These are phyloP conservation scores for Leptonema lineaticorne DNA, from an alignment of 1,140 invertebrate species.

Conservation along the genomic window DNA sequence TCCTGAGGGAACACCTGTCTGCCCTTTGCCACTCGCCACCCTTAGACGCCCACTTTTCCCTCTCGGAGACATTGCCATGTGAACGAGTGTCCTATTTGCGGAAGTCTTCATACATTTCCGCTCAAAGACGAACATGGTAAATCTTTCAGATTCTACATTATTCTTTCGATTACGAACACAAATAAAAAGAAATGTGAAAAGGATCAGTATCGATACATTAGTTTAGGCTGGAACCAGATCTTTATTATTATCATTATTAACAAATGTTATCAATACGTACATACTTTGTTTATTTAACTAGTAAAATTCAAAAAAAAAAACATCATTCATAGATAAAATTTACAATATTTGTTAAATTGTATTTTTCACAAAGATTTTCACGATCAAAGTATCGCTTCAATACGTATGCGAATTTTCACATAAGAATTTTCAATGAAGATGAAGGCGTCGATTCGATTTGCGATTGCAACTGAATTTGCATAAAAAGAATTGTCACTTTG, in stretches of 20 bases:
- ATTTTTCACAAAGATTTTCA: too few relatives aligned
- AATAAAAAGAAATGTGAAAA: too few relatives aligned
- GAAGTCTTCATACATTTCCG: neutral
- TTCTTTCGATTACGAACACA: too few relatives aligned
- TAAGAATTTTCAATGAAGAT: neutral
- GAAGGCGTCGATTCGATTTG: neutral
- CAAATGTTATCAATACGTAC: too few relatives aligned
- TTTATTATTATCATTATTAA: too few relatives aligned
- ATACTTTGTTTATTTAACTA: too few relatives aligned
- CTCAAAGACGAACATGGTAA: neutral
- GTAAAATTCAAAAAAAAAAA: too few relatives aligned
- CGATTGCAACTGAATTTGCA: neutral
- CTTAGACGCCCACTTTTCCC: neutral
- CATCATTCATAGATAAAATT: too few relatives aligned
- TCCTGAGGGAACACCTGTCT: constrained; percentile 11
- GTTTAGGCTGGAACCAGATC: too few relatives aligned
- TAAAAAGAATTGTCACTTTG: neutral
- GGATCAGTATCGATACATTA: too few relatives aligned
- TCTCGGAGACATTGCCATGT: neutral
- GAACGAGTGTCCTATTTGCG: neutral
- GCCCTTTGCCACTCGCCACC: neutral
- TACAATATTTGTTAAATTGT: too few relatives aligned
- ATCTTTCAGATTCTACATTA: neutral
- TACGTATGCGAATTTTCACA: neutral
- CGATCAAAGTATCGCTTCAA: too few relatives aligned